Evolutionary conservation across 2,888 invertebrate species (phyloP), one percentile per base, ranked within the genome.

Genomic region (Philaethria dido): DNA sequence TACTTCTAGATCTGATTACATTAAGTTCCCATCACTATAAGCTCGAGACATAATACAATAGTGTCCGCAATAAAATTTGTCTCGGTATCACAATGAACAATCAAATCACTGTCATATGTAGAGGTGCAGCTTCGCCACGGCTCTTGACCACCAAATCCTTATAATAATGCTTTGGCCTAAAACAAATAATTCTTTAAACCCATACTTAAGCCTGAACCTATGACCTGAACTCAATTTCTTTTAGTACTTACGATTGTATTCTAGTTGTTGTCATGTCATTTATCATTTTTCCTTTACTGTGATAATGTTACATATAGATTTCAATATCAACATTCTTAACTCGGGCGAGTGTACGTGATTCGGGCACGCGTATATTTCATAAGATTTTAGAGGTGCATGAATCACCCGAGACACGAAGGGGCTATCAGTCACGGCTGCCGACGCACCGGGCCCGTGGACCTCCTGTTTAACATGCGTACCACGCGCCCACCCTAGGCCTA

Each of bases 341-440:
- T 88, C 89, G 84, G 83, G 86, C 85, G 82, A 81, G 83, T 79
- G 89, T 87, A 92, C 92, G 92, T 92, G 92, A 88, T 89, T 81
- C 82, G 79, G 76, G 76, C 83, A 84, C 87, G 87, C 92, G 87
- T 90, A 92, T 92, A 92, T 92, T 92, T 92, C 92, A 92, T 92
- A 92, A 92, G 92, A 92, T 92, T 89, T 90, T 87, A 89, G 89
- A 91, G 92, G 89, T 91, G 89, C 92, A 92, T 92, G 92, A 92
- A 92, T 92, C 92, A 92, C 89, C 85, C 90, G 81, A 80, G 85
- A 87, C 92, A 92, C 92, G 92, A 75, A 86, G 82, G 81, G 87
- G 87, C 93, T 83, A 93, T 93, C 93, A 91, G 83, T 93, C 92
- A 92, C 88, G 83, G 85, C 86, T 79, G 84, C 84, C 83, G 80